A percentile compares a stretch with the other conserved stretches of the same genome.
phyloP scores from a whole-genome alignment of 2,113 vertebrate species.

The Osmerus mordax region DNA sequence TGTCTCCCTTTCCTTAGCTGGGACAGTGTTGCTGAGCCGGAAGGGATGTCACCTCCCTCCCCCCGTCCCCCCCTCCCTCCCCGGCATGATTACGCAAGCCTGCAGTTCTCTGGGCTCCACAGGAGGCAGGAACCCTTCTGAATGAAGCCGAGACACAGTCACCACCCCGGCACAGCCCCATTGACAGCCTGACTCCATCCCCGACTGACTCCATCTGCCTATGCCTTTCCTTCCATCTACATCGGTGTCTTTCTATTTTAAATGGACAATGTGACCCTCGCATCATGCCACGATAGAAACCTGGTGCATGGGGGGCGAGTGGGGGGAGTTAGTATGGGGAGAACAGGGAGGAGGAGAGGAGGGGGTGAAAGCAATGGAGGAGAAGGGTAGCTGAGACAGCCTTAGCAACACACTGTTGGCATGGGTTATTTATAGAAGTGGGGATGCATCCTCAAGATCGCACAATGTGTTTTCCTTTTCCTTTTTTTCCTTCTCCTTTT shows the following conservation, averaged over 20 bases:
- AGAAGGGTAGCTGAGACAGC: conserved; percentile 64
- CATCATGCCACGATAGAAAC: too few species aligned
- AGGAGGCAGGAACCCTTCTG: conserved; percentile 39
- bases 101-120: background rate
- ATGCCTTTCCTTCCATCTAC: too few species aligned
- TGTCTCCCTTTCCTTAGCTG: background rate
- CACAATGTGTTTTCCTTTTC: conserved; percentile 35
- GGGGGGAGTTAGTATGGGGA: background rate
- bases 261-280: too few species aligned
- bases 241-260: too few species aligned
- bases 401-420: conserved; percentile 77
- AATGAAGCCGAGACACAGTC: conserved; percentile 39
- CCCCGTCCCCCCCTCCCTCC: background rate
- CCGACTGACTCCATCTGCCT: too few species aligned
- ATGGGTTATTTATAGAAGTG: conserved; percentile 74
- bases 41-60: background rate
- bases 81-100: background rate
- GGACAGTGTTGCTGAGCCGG: background rate
- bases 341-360: conserved; percentile 18
- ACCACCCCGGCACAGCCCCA: conserved; percentile 15
- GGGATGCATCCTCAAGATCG: conserved; percentile 58
- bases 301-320: background rate
- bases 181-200: conserved; percentile 9
- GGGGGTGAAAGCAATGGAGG: conserved; percentile 48
- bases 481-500: conserved; percentile 33